Evolutionary conservation across 2,888 invertebrate genomes (phyloP).

Genomic region (Eristalis tenax): DNA sequence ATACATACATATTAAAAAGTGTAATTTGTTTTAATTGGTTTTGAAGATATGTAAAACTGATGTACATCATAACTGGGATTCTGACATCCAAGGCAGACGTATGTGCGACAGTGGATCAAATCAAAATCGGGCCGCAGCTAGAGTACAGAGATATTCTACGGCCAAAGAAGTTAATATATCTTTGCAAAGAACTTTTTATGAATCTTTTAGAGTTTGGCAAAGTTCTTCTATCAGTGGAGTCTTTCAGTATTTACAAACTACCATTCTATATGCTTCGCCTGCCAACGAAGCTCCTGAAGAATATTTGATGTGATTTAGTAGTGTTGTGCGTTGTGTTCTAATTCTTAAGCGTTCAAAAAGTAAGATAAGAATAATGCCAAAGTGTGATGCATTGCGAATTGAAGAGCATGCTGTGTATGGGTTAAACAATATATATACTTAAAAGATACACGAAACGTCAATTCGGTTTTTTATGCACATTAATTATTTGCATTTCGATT

Average conservation of each 20-base stretch:
- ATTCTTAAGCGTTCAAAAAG: conserved; percentile 4
- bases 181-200: conserved; percentile 25
- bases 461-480: conserved; percentile 2
- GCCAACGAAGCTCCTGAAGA: conserved; percentile 57
- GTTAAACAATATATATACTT: not conserved
- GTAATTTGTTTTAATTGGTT: not conserved
- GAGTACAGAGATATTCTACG: conserved; percentile 71
- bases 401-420: not conserved
- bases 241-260: conserved; percentile 39
- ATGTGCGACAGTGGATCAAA: conserved; percentile 79
- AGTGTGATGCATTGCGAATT: conserved; percentile 2
- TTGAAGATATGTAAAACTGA: conserved; percentile 78
- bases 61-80: conserved; percentile 80
- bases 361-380: conserved; percentile 15
- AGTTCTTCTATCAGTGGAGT: conserved; percentile 35
- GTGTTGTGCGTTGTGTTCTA: conserved; percentile 10
- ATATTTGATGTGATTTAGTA: conserved; percentile 24
- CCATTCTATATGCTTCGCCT: conserved; percentile 61
- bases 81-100: conserved; percentile 78
- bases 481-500: not conserved
- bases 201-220: conserved; percentile 41
- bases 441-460: not conserved
- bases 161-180: conserved; percentile 54
- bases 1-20: not conserved
- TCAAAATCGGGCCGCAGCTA: conserved; percentile 78